phyloP scores from a whole-genome alignment of 2,797 vertebrate genomes.

The Steatocranus sp. region DNA sequence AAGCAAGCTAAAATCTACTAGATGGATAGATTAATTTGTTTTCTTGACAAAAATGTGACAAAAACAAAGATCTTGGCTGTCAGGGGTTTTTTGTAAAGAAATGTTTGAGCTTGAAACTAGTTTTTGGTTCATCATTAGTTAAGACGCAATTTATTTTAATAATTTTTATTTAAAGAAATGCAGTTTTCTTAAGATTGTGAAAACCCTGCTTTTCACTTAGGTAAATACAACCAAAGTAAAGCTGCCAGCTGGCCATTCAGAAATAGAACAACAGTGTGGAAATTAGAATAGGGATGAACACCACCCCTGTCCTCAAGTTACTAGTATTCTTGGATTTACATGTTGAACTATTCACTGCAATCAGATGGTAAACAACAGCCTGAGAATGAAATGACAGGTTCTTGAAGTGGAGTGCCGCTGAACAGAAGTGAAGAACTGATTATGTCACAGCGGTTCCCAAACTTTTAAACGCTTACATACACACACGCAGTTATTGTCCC shows the following conservation, averaged over 20 bases:
- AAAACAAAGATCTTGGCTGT: neutral
- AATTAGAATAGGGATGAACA: neutral
- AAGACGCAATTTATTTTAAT: neutral
- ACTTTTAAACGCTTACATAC: neutral
- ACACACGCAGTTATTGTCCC: neutral
- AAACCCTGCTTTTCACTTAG: neutral
- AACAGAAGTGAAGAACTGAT: neutral
- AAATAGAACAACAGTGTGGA: neutral
- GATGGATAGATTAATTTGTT: neutral
- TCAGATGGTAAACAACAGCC: neutral
- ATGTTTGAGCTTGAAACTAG: neutral
- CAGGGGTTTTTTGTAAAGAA: neutral
- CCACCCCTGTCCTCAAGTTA: neutral
- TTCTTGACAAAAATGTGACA: neutral
- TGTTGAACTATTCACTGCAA: neutral
- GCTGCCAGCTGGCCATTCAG: neutral
- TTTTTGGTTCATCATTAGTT: neutral
- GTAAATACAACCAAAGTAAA: neutral
- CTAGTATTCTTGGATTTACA: neutral
- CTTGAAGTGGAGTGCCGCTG: accelerated
- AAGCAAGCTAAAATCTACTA: neutral
- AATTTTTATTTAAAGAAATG: neutral
- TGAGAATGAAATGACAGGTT: neutral
- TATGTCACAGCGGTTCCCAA: neutral
- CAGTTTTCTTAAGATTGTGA: neutral